phyloP scores from a whole-genome alignment of 2,113 vertebrate genomes.

The Eira barbara region DNA sequence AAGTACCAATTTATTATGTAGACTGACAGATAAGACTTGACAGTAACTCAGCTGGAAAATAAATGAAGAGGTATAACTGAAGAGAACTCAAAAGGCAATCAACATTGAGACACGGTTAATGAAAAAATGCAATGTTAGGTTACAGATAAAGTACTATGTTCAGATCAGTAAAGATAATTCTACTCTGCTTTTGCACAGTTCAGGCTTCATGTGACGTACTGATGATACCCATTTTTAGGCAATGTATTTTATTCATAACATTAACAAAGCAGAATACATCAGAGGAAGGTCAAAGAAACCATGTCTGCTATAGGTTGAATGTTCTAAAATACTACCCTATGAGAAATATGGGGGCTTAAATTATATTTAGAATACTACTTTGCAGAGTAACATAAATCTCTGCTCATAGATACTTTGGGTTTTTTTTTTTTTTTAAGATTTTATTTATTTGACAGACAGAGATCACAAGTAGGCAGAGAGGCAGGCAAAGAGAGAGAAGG shows the following conservation, averaged over 20 bases:
- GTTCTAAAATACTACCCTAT: not conserved
- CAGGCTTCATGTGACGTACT: not conserved
- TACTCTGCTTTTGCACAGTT: not conserved
- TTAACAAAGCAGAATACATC: not conserved
- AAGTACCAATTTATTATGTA: not conserved
- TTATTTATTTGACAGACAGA: too few relatives aligned
- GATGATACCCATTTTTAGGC: not conserved
- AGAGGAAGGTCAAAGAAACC: conserved; percentile 12
- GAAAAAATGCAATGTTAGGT: not conserved
- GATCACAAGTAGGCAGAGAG: too few relatives aligned
- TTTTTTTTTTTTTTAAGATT: not conserved
- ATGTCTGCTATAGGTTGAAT: not conserved
- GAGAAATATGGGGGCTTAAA: not conserved
- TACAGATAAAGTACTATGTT: not conserved
- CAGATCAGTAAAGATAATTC: not conserved
- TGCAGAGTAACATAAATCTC: not conserved
- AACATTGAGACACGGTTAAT: not conserved
- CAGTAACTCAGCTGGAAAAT: not conserved
- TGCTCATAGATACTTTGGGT: not conserved
- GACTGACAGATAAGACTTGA: not conserved
- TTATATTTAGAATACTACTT: not conserved
- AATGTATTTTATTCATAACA: conserved; percentile 41
- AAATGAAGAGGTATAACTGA: not conserved
- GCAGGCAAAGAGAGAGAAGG: too few relatives aligned
- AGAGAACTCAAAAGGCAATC: not conserved